Base-by-base conservation (phyloP, 2,113 vertebrate species). In the Paratilapia polleni region DNA sequence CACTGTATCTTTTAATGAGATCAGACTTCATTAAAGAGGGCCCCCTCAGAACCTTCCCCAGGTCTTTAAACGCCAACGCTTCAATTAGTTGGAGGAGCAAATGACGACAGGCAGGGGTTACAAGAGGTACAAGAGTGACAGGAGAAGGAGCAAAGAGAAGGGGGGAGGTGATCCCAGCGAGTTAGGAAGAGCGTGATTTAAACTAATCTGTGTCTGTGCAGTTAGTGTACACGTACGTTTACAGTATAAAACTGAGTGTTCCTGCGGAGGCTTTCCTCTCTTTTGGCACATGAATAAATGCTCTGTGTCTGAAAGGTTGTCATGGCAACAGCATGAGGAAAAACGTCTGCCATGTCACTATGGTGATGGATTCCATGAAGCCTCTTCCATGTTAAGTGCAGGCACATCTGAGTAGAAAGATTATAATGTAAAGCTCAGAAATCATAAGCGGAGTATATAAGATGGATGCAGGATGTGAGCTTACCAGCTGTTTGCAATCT, bases 1-100 rank as follows among this genome's bases (percentile, higher is more conserved):
- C 84, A 92, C 83, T 34, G 61, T 96, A 97, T 97, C 96, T 97
- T 97, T 97, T 97, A 97, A 97, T 97, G 96, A 96, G 95, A 97
- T 97, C 96, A 95, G 17, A 90, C 90, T 93, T 94, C 95, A 95
- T 97, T 96, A 96, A 95, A 94, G 95, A 94, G 80, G 47, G 61
- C 62, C 86, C 78, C 80, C 79, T 94, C 73, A 90, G 78, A 70
- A 87, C 92, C 87, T 73, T 87, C 93, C 95, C 85, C 13, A 34
- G 64, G 89, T 96, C 84, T 91, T 94, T 83, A 85, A 89, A 56
- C 9, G 85, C 96, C 91, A 92, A 88, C 56, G 64, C 85, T 91
- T 90, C 92, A 86, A 95, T 96, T 95, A 95, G 90, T 90, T 80
- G 28, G 2, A 73, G 47, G 31, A 7, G 68, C 38, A n/a, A 31